A percentile compares a stretch with the other conserved stretches of the same genome.
Evolutionary conservation across 2,888 invertebrate genomes (phyloP).

Genomic region (Eueremaeus valkanovi): DNA sequence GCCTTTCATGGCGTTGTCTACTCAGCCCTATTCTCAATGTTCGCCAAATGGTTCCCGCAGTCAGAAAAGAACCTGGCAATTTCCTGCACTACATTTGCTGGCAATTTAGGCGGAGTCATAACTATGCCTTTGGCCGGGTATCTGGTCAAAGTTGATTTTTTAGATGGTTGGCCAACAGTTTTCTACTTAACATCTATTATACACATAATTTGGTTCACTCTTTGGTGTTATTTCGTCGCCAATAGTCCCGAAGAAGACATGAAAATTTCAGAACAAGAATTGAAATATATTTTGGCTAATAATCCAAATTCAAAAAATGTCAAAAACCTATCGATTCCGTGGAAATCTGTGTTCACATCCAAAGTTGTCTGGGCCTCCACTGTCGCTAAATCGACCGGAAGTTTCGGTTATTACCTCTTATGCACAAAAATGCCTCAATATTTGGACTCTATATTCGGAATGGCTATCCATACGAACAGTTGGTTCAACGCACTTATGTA

Average conservation of each 20-base stretch:
- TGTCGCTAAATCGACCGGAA: background rate
- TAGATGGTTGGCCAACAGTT: conserved; percentile 34
- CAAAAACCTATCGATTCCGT: conserved; percentile 15
- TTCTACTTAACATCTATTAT: conserved; percentile 32
- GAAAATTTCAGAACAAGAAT: background rate
- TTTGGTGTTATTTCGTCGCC: conserved; percentile 1
- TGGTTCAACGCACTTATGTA: conserved; percentile 24
- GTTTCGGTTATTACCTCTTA: conserved; percentile 36
- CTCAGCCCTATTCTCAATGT: conserved; percentile 17
- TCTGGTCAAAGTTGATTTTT: conserved; percentile 18
- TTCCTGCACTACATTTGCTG: background rate
- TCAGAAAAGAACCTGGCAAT: conserved; percentile 14
- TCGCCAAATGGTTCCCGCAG: conserved; percentile 29
- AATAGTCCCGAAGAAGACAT: conserved; percentile 26
- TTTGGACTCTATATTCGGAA: conserved; percentile 1
- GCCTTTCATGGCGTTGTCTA: conserved; percentile 16
- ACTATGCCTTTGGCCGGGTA: conserved; percentile 22
- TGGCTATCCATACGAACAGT: conserved; percentile 35
- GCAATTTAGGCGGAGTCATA: conserved; percentile 20
- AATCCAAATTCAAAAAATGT: background rate
- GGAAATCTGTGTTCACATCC: background rate
- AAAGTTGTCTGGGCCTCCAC: conserved; percentile 9
- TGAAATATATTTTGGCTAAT: conserved; percentile 25
- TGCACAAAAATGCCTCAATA: conserved; percentile 38
- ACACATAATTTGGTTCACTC: background rate